phyloP scores from a whole-genome alignment of 2,797 vertebrate genomes.

The Natrix natrix region DNA sequence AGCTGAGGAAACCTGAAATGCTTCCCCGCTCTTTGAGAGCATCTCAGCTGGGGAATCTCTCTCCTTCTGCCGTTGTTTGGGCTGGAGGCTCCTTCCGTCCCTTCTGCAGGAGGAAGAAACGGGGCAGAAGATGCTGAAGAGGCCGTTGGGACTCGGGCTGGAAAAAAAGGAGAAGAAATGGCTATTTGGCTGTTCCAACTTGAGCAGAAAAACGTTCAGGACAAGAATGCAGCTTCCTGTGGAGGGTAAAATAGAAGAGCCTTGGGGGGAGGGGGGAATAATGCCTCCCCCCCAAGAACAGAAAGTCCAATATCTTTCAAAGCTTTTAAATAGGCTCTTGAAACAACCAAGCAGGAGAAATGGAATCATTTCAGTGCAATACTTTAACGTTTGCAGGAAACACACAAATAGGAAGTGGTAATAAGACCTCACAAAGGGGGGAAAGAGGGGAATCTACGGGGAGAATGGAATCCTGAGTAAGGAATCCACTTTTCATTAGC shows the following conservation, averaged over 20 bases:
- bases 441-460: neutral
- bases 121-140: neutral
- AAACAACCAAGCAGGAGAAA: neutral
- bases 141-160: neutral
- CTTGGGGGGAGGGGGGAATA: neutral
- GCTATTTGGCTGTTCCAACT: neutral
- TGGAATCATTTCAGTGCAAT: neutral
- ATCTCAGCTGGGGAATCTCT: neutral
- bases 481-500: neutral
- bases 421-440: neutral
- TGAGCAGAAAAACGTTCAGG: neutral
- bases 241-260: neutral
- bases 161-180: neutral
- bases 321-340: neutral
- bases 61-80: neutral
- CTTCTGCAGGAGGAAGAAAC: neutral
- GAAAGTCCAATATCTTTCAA: neutral
- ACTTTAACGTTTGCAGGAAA: neutral
- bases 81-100: neutral
- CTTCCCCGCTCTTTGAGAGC: neutral
- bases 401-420: neutral
- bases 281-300: neutral
- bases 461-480: neutral
- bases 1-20: neutral
- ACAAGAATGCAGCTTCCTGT: neutral